Evolutionary conservation across 2,888 invertebrate genomes (phyloP).

Genomic region (Sarcophaga caerulescens): DNA sequence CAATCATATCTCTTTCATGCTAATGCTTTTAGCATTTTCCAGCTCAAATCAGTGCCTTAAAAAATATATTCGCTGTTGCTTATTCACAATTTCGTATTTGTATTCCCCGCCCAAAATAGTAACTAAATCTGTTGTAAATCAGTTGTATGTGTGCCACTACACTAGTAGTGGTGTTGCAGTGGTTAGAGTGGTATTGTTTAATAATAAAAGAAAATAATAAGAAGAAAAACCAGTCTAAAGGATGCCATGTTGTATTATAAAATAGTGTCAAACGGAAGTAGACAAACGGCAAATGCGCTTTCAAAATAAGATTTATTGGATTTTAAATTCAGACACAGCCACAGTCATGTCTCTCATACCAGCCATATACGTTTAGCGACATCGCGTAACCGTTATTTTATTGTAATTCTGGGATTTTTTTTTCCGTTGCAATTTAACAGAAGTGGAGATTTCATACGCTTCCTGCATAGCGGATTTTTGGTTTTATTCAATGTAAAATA

Average conservation of each 20-base stretch:
- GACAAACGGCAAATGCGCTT: constrained; percentile 64
- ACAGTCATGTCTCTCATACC: background rate
- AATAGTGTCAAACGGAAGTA: constrained; percentile 63
- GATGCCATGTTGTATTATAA: constrained; percentile 57
- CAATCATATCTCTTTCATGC: background rate
- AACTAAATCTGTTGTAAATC: constrained; percentile 64
- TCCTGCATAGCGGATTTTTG: background rate
- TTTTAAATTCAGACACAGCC: constrained; percentile 60
- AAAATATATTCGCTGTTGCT: constrained; percentile 10
- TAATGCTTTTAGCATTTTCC: background rate
- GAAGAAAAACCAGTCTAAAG: constrained; percentile 15
- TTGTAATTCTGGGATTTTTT: background rate
- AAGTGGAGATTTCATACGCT: constrained; percentile 18
- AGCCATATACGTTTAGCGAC: too few relatives aligned
- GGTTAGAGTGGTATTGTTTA: constrained; percentile 33
- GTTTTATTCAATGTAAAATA: constrained; percentile 18
- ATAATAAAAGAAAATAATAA: constrained; percentile 28
- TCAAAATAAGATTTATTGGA: constrained; percentile 66
- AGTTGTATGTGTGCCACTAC: constrained; percentile 48
- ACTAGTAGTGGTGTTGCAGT: background rate
- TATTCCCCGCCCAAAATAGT: constrained; percentile 8
- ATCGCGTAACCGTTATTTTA: background rate
- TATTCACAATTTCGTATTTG: background rate
- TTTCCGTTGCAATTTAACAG: background rate
- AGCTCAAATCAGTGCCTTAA: background rate